Conservation (phyloP, 2,888 invertebrate species). For the Creontiades dilutus region DNA sequence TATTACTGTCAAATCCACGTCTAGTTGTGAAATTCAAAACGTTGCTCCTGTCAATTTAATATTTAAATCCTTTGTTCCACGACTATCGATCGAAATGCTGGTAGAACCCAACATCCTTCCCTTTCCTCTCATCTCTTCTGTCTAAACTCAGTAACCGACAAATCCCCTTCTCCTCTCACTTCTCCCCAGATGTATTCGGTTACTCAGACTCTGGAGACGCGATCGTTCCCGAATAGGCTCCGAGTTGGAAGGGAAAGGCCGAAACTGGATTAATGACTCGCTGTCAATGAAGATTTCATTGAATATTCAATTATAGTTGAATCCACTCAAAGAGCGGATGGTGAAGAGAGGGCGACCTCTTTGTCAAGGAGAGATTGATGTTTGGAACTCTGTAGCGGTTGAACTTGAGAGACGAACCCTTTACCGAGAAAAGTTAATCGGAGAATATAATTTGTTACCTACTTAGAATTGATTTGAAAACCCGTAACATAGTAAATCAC, state of each 20-base stretch:
- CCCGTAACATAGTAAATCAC: too few relatives aligned
- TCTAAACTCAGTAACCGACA: not conserved
- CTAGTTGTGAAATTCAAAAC: not conserved
- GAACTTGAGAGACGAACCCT: too few relatives aligned
- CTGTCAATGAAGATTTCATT: conserved; percentile 29
- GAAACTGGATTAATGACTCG: not conserved
- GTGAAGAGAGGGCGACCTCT: not conserved
- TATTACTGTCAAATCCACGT: not conserved
- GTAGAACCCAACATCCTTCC: not conserved
- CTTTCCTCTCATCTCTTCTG: not conserved
- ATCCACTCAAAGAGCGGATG: not conserved
- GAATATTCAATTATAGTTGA: conserved; percentile 37
- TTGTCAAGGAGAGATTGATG: too few relatives aligned
- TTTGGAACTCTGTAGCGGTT: too few relatives aligned
- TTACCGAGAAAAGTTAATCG: too few relatives aligned
- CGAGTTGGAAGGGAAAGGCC: not conserved
- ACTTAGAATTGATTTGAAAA: too few relatives aligned
- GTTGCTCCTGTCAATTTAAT: not conserved
- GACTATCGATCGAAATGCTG: not conserved
- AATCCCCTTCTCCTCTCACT: not conserved
- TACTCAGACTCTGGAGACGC: not conserved
- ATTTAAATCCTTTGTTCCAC: not conserved
- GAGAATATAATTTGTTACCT: too few relatives aligned
- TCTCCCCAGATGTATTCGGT: not conserved
- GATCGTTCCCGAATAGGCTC: not conserved